A percentile compares a stretch with the other conserved stretches of the same genome.
Conservation (phyloP, 1,140 invertebrate genomes). For the Vollenhovia emeryi region DNA sequence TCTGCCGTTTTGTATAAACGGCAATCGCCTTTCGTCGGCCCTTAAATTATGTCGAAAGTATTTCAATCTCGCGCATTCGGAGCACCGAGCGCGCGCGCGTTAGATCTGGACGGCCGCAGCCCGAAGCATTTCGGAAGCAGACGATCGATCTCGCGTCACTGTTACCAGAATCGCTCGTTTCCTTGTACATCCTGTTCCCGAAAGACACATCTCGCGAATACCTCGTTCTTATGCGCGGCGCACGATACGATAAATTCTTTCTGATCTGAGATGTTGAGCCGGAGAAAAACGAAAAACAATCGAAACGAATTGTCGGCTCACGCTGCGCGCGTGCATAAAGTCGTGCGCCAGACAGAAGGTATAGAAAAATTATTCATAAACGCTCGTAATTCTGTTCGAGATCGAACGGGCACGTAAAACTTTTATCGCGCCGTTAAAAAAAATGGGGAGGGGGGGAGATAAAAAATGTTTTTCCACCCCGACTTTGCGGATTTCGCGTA, state of each 20-base stretch:
- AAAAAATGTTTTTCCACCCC: not conserved
- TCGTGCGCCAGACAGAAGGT: not conserved
- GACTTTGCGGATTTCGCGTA: not conserved
- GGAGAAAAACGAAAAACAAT: conserved; percentile 11
- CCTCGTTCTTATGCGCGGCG: conserved; percentile 42
- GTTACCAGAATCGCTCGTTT: conserved; percentile 62
- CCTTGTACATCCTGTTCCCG: conserved; percentile 51
- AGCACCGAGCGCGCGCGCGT: not conserved
- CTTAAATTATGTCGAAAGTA: not conserved
- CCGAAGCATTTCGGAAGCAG: conserved; percentile 47
- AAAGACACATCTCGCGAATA: conserved; percentile 51
- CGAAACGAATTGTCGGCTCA: conserved; percentile 1
- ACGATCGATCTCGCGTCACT: conserved; percentile 59
- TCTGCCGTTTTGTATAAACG: not conserved
- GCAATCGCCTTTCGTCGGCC: not conserved
- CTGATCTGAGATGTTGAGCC: conserved; percentile 15
- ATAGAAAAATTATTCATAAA: not conserved
- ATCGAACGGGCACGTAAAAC: not conserved
- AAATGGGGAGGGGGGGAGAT: too few relatives aligned
- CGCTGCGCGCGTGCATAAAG: not conserved
- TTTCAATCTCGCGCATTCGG: not conserved
- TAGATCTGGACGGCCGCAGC: conserved; percentile 4
- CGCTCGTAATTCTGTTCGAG: not conserved
- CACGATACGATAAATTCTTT: conserved; percentile 19
- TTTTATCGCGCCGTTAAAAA: not conserved